Evolutionary conservation across 2,888 invertebrate species (phyloP).

Genomic region (Tribolium freemani): DNA sequence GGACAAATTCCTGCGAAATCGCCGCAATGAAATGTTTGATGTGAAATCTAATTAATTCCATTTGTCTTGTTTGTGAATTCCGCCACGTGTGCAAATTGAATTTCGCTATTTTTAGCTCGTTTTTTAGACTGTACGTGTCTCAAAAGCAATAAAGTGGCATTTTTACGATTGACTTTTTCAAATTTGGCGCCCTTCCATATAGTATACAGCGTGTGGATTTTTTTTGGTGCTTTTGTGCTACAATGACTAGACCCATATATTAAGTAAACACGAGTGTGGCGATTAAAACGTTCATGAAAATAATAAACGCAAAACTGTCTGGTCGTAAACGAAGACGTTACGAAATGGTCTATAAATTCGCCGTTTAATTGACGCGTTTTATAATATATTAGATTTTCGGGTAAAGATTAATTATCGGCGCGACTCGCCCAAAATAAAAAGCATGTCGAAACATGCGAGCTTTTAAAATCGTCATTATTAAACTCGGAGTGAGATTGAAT

Average conservation of each 20-base stretch:
- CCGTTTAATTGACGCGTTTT: slow-evolving; percentile 34
- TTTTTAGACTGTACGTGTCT: neutral
- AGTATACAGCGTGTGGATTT: too few relatives aligned
- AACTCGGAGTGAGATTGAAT: slow-evolving; percentile 24
- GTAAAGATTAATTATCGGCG: slow-evolving; percentile 23
- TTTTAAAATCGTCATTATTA: slow-evolving; percentile 40
- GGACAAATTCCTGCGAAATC: neutral
- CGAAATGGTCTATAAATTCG: slow-evolving; percentile 37
- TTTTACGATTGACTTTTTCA: too few relatives aligned
- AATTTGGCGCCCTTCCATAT: too few relatives aligned
- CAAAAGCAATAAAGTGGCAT: too few relatives aligned
- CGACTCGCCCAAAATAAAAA: slow-evolving; percentile 26
- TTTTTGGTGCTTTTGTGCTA: neutral
- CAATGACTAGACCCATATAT: neutral
- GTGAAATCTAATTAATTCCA: neutral
- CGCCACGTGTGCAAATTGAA: slow-evolving; percentile 6
- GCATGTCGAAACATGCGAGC: slow-evolving; percentile 37
- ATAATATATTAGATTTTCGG: slow-evolving; percentile 30
- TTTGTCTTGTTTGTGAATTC: neutral
- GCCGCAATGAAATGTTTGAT: neutral
- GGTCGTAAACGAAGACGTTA: slow-evolving; percentile 28
- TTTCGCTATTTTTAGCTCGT: neutral
- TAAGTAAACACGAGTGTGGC: neutral
- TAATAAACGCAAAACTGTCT: neutral
- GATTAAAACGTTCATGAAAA: neutral